Base-by-base conservation (phyloP, 2,113 vertebrate genomes). In the Perccottus glenii region DNA sequence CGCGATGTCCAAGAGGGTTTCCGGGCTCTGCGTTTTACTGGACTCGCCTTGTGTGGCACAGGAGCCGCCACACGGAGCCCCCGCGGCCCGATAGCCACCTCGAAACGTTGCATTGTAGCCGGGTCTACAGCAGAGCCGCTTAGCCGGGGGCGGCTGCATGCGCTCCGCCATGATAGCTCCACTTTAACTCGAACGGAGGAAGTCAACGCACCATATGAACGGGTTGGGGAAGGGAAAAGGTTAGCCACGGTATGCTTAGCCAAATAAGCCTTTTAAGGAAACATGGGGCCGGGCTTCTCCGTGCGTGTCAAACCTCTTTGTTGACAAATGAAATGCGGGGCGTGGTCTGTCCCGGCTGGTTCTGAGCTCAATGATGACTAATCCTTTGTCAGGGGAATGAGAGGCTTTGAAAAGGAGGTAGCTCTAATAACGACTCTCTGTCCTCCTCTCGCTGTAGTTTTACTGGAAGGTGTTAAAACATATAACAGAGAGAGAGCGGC, bases 111-210 rank as follows among this genome's bases (percentile, higher is more conserved):
- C 83, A 32, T 77, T 87, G 78, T 93, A 93, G 68, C 93, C 95
- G 80, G 94, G 93, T 91, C 96, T 89, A 91, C 94, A 96, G 95
- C 96, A 98, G 82, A 97, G 95, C 93, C 96, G 94, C 91, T 98
- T 98, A 78, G 95, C 94, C 70, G 95, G 92, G 89, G 95, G 96
- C 92, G 94, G 95, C 90, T 96, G 96, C 82, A 91, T 94, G 90
- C 95, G 95, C 94, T 98, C 96, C 95, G 96, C 96, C 96, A 98
- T 98, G 95, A 95, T 96, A 94, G 94, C 94, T 93, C 95, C 93
- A 93, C 95, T 95, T 94, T 94, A 94, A 92, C 94, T 90, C 93
- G 85, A 81, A 93, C 90, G 90, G 94, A 94, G 95, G 95, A 96
- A 96, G 95, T 96, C 92, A 91, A 87, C 80, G 91, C 93, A 94